Percentiles rank a stretch among this genome's conserved stretches.
Conservation (phyloP, 2,797 vertebrate species). For the Poeciliopsis infans region DNA sequence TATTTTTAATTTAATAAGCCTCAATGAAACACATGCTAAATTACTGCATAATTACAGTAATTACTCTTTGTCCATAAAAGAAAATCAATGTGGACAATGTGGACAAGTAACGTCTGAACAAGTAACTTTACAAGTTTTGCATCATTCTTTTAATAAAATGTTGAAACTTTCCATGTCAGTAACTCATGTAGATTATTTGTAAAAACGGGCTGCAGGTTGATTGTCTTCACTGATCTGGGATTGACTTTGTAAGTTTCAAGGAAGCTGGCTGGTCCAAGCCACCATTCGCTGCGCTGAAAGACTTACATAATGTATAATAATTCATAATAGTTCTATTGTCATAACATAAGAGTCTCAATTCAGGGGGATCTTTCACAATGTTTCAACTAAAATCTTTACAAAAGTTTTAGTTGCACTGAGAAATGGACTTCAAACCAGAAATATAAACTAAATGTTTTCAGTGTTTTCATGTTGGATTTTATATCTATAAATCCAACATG, state of each 20-base stretch:
- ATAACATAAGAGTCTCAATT: too few species aligned
- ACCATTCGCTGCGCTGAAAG: not conserved
- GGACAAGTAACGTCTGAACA: not conserved
- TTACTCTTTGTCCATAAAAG: not conserved
- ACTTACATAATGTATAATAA: too few species aligned
- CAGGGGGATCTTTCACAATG: too few species aligned
- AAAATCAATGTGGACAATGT: not conserved
- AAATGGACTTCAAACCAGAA: not conserved
- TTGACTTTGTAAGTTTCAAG: not conserved
- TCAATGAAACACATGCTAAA: not conserved
- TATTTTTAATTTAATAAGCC: not conserved
- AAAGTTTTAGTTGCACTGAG: not conserved
- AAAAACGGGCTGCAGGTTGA: not conserved
- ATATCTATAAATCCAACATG: not conserved
- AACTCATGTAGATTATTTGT: not conserved
- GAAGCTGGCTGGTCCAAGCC: not conserved
- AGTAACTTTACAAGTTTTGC: not conserved
- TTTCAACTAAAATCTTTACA: too few species aligned
- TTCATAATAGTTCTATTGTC: too few species aligned
- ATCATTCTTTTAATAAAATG: not conserved
- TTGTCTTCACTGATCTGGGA: not conserved
- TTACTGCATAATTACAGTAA: not conserved
- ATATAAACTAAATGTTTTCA: not conserved
- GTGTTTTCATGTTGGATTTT: not conserved
- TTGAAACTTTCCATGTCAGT: not conserved